Conservation (phyloP, 1,140 invertebrate species). For the Lepidurus packardi region DNA sequence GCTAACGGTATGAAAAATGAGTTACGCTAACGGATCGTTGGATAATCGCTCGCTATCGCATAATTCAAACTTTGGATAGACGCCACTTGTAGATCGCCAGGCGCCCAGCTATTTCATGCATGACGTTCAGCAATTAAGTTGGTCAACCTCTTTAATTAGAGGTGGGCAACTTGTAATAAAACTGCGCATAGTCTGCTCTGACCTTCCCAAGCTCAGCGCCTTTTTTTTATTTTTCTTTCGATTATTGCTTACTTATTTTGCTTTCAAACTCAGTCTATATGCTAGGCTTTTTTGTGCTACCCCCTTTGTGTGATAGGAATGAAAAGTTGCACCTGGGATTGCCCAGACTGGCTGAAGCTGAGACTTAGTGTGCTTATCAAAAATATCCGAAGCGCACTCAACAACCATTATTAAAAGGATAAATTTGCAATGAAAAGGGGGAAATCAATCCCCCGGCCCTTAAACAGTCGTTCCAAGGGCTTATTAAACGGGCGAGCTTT, state of each 20-base stretch:
- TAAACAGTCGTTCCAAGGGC: neutral
- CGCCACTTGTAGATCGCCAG: neutral
- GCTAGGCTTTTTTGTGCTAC: neutral
- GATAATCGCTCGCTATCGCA: constrained; percentile 14
- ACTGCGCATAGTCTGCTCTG: neutral
- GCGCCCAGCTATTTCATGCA: neutral
- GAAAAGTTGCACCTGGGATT: constrained; percentile 4
- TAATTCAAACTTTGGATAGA: neutral
- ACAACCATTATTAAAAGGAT: neutral
- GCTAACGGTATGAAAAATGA: neutral
- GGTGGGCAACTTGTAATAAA: neutral
- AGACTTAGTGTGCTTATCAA: neutral
- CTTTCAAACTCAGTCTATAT: neutral
- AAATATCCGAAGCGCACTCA: neutral
- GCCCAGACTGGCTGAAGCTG: neutral
- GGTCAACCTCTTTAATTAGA: constrained; percentile 3
- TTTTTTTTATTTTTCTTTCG: neutral
- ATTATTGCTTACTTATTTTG: neutral
- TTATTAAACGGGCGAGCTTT: neutral
- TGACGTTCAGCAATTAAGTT: constrained; percentile 1
- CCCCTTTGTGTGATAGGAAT: neutral
- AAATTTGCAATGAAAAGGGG: neutral
- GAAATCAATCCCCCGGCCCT: neutral
- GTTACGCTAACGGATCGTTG: neutral
- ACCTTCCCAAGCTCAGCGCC: neutral